Base-by-base conservation (phyloP, 2,888 invertebrate species). In the Rhaphigaster nebulosa region DNA sequence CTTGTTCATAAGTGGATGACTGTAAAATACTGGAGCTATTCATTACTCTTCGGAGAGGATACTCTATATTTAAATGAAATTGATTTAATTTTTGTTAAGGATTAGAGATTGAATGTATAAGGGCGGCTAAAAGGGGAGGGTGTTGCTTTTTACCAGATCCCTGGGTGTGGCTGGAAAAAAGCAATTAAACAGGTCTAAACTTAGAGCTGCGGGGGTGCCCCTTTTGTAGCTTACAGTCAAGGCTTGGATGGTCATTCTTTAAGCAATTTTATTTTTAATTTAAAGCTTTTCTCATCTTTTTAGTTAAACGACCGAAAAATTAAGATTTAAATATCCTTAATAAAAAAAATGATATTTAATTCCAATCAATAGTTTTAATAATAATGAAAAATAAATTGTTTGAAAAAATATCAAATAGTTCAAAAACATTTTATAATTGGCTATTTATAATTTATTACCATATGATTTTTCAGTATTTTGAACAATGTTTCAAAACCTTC, bases 131-230 rank as follows among this genome's bases (percentile, higher is more conserved):
- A 20, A 38, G 20, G 4, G 4, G 6, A 34, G 38, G 20, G 38
- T 20, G 70, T 38, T 18, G 29, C 29, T 38, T 76, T 76, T 76
- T 76, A 76, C 70, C 70, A 76, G 70, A 38, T 20, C 38, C 70
- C 38, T 76, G 34, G 70, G 70, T 20, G 70, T 34, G 70, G 70
- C 45, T 84, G 84, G 41, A 84, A 84, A 84, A 84, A 84, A 84
- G 84, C 45, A 84, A 84, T 84, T 84, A 84, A 84, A 84, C 84
- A n/a, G n/a, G 45, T 84, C 84, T 84, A 84, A 84, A 84, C 45
- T 84, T 84, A 84, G 84, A 84, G 84, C 84, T 50, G 45, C 45
- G 84, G 84, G 84, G 84, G 84, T 84, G 34, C 10, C 38, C 70
- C 34, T 38, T 38, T 76, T 76, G 70, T 76, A 20, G 34, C 70